Percentiles rank a stretch among this genome's conserved stretches.
Evolutionary conservation across 2,113 vertebrate species (phyloP).

Genomic region (Beaufortia kweichowensis): DNA sequence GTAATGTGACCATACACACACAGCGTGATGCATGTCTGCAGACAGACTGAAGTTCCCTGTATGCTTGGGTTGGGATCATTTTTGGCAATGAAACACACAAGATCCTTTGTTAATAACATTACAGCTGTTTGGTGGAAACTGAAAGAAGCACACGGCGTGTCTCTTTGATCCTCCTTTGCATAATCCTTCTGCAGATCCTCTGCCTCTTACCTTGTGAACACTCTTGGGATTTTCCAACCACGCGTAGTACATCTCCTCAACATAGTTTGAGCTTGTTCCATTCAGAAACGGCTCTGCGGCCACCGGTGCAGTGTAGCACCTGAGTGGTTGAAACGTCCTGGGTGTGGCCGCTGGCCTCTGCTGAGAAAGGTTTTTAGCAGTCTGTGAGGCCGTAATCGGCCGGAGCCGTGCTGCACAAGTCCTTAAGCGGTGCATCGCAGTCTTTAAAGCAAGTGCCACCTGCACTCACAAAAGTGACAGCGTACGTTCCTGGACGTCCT

Average conservation of each 20-base stretch:
- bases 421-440: slow-evolving; percentile 97
- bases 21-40: not conserved
- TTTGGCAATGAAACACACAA: not conserved
- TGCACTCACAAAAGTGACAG: slow-evolving; percentile 48
- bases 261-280: slow-evolving; percentile 97
- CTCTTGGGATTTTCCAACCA: slow-evolving; percentile 99
- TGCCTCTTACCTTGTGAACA: slow-evolving; percentile 94
- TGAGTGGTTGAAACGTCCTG: slow-evolving; percentile 90
- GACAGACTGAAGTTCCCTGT: not conserved
- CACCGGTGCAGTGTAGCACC: slow-evolving; percentile 88
- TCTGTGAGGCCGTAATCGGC: slow-evolving; percentile 67
- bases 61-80: not conserved
- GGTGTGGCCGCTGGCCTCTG: slow-evolving; percentile 71
- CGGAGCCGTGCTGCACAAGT: slow-evolving; percentile 96
- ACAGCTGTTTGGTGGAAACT: not conserved
- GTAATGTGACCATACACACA: slow-evolving; percentile 48
- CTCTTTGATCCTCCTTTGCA: not conserved
- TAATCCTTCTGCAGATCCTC: not conserved
- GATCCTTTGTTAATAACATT: not conserved
- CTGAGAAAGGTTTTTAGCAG: slow-evolving; percentile 55
- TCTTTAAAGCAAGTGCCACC: slow-evolving; percentile 59
- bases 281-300: slow-evolving; percentile 96
- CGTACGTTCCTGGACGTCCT: slow-evolving; percentile 11
- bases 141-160: too few relatives aligned
- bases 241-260: slow-evolving; percentile 99